Base-by-base conservation (phyloP, 2,888 invertebrate genomes). In the Leptopilina syphax region DNA sequence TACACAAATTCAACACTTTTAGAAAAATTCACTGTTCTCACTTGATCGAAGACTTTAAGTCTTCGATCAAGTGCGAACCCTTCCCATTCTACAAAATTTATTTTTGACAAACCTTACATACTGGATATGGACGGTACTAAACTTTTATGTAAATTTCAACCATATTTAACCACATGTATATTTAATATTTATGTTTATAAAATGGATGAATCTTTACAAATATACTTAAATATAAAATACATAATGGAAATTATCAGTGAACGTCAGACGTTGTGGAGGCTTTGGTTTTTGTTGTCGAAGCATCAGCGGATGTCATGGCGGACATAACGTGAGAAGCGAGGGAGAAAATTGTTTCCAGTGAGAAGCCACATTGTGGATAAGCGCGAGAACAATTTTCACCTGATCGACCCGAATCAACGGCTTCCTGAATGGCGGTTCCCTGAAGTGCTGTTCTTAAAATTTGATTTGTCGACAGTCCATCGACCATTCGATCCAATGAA, bases 401-500 rank as follows among this genome's bases (percentile, higher is more conserved):
- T 10, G 85, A 86, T 57, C 92, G 90, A 0, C 94, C 94, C 7
- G 92, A 87, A 79, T 93, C 92, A 13, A 94, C 90, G 8, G 94
- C 94, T 66, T 93, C 92, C 76, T 93, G 92, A 1, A 94, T 91
- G 0, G 94, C 93, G 0, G 94, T 94, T 3, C 93, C 94, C 77
- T 92, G 92, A 65, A 94, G 89, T 18, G 90, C 89, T 1, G 90
- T 87, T 9, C 87, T 88, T 79, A 92, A 87, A 54, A 91, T 86
- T 79, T 89, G 89, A 80, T 91, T 92, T 44, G 89, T 88, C n/a
- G 90, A 86, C 13, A 92, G 77, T 1, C 87, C 84, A 60, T 91
- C 89, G n/a, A 92, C 81, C 82, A 91, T 84, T 47, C 84, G 88
- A 67, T 91, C 89, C 47, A 91, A 83, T 7, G 89, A 85, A 0